phyloP scores from a whole-genome alignment of 2,797 vertebrate species.

The Muraenolepis orangiensis region DNA sequence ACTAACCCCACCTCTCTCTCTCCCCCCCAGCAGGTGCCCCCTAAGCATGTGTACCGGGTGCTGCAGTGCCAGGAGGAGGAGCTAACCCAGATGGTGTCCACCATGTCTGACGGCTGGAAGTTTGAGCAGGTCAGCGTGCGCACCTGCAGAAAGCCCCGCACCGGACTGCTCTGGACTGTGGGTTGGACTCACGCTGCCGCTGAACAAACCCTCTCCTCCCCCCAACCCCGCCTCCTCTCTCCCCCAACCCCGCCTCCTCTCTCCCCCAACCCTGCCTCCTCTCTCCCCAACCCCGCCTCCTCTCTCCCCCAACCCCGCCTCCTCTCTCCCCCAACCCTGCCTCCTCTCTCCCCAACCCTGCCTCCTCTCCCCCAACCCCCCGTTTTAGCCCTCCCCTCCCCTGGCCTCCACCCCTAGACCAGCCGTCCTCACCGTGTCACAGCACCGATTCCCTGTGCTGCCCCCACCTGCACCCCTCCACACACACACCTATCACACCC shows the following conservation, averaged over 20 bases:
- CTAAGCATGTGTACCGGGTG: no score
- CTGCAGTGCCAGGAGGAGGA: no score
- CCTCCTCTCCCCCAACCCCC: background rate
- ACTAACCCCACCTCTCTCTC: background rate
- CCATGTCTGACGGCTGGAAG: no score
- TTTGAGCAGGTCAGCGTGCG: constrained; percentile 82
- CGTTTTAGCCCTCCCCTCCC: no score
- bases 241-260: constrained; percentile 14
- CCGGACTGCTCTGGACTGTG: constrained; percentile 83
- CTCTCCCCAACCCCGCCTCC: constrained; percentile 2
- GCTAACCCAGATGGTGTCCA: no score
- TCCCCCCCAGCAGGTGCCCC: no score
- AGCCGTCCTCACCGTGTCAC: constrained; percentile 39
- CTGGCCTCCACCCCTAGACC: constrained; percentile 42
- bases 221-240: background rate
- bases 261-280: background rate
- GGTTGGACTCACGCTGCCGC: constrained; percentile 80
- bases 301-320: constrained; percentile 2
- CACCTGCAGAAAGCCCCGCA: constrained; percentile 80
- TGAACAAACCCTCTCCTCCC: constrained; percentile 38
- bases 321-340: background rate
- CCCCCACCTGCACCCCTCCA: background rate
- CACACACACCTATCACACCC: background rate
- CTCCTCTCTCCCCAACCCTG: constrained; percentile 7
- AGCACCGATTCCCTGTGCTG: background rate